Conservation (phyloP, 53 echinoderm and acorn worm species). For the Apostichopus leukothele region DNA sequence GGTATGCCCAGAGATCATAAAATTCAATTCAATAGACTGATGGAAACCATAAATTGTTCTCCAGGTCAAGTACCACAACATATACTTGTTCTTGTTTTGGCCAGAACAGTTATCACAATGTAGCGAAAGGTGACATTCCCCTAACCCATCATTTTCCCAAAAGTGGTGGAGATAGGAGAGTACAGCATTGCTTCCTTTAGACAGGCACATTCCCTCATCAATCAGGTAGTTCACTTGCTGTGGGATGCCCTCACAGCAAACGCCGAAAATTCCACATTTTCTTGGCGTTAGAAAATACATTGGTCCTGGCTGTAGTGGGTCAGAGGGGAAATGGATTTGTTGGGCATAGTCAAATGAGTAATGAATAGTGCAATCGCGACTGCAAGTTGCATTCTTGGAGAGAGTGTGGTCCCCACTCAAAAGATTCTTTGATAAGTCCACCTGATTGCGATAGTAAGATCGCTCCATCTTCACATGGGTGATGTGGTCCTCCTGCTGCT, state of each 20-base stretch:
- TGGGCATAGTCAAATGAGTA: constrained; percentile 45
- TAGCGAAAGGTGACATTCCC: too few relatives aligned
- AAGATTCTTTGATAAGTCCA: not conserved
- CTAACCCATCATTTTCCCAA: too few relatives aligned
- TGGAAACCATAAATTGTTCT: too few relatives aligned
- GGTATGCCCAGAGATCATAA: too few relatives aligned
- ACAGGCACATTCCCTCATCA: constrained; percentile 32
- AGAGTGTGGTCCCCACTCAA: not conserved
- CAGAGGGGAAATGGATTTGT: not conserved
- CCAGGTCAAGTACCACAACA: too few relatives aligned
- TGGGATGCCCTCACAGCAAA: constrained; percentile 23
- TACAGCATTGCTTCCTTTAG: constrained; percentile 37
- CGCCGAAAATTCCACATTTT: not conserved
- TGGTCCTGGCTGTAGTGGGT: too few relatives aligned
- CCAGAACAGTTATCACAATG: too few relatives aligned
- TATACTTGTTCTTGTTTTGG: too few relatives aligned
- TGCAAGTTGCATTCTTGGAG: constrained; percentile 29
- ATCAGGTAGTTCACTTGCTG: constrained; percentile 33
- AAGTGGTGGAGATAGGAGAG: too few relatives aligned
- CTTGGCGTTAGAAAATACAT: not conserved
- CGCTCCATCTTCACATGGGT: constrained; percentile 22
- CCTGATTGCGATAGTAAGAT: constrained; percentile 13
- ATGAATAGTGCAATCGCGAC: constrained; percentile 19
- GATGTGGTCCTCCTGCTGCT: constrained; percentile 42
- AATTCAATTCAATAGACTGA: too few relatives aligned